Evolutionary conservation across 30 jellyfish, hydroid and myxozoan species (phyloP), one percentile per base, ranked within the genome.

Genomic region (Hydractinia symbiolongicarpus): DNA sequence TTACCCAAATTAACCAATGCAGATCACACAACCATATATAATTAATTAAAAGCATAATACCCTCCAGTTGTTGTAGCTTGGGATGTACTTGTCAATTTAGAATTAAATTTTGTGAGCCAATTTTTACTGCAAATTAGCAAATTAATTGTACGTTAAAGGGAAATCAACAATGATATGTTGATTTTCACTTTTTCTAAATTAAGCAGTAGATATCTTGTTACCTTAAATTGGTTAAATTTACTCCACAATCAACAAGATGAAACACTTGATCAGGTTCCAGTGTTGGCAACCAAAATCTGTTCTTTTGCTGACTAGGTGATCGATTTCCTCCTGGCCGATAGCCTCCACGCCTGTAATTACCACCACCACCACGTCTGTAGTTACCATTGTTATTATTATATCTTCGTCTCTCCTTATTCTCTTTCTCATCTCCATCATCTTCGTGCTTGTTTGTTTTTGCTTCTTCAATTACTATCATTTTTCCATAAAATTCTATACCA

Each of bases 401-500:
- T 60, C 21, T 57, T 70, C 13, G 73, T 66, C 70, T 84, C 54
- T 84, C 76, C 66, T 64, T 90, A 80, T 90, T 90, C 71, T 90
- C 97, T 64, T 90, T 90, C 44, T 30, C 44, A 55, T 85, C 86
- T 60, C 84, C 84, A 13, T 83, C 49, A 79, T 85, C 95, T 40
- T 90, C 97, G 16, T 90, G 95, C 20, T 54, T 21, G 58, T 85
- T 90, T 62, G 86, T 91, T 54, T 68, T 90, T 55, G 97, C 95
- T 55, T 91, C 95, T 70, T 90, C 97, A 16, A 90, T 90, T 60
- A 73, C 85, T 74, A 90, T 80, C 83, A 67, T 87, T 66, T 79
- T 81, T 5, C 97, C 97, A 81, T 90, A 90, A 83, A 90, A 90
- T 79, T 90, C 97, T n/a, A 90, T 90, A 5, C 97, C 97, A 81